These are phyloP conservation scores for Pteromalus puparum DNA, from an alignment of 1,140 invertebrate genomes.

Conservation along the genomic window DNA sequence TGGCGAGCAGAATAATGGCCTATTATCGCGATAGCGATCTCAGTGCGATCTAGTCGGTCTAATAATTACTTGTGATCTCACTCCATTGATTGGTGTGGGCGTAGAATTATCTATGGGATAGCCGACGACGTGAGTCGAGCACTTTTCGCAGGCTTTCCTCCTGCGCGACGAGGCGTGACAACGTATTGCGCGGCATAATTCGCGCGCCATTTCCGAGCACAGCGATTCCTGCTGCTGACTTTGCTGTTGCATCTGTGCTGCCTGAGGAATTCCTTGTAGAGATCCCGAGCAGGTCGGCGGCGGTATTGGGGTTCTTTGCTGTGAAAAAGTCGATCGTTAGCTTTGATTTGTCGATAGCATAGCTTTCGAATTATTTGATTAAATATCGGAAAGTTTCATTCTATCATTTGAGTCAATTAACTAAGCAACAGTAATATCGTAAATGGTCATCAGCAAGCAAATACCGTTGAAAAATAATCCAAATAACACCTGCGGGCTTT, in stretches of 20 bases:
- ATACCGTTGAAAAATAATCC: no score
- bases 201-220: conserved; percentile 88
- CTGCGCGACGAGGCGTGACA: conserved; percentile 83
- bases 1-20: background rate
- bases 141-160: conserved; percentile 82
- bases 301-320: conserved; percentile 56
- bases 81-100: conserved; percentile 71
- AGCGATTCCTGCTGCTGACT: conserved; percentile 81
- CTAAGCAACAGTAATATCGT: no score
- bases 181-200: conserved; percentile 85
- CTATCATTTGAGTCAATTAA: no score
- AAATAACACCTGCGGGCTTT: no score
- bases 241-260: conserved; percentile 65
- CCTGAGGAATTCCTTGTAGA: conserved; percentile 70
- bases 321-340: background rate
- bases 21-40: background rate
- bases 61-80: conserved; percentile 66
- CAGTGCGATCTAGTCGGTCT: background rate
- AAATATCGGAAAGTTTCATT: no score
- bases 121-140: conserved; percentile 75
- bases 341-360: background rate
- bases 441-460: no score
- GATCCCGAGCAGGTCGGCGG: conserved; percentile 68
- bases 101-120: conserved; percentile 72
- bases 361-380: no score